Percentiles rank a stretch among this genome's conserved stretches.
phyloP scores from a whole-genome alignment of 2,888 invertebrate genomes.

The Lepidochitona cinerea region DNA sequence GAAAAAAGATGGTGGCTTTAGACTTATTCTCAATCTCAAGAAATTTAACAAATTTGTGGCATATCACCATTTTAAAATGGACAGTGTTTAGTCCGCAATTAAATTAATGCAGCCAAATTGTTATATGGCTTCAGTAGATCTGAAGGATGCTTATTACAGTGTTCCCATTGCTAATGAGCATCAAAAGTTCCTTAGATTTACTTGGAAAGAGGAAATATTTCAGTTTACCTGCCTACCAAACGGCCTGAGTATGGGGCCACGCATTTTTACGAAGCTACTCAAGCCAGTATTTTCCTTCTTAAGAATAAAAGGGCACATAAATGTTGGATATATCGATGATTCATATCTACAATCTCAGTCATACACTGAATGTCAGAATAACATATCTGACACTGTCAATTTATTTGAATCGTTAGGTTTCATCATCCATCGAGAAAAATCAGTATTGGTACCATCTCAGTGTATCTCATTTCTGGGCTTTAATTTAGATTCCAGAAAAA shows the following conservation, averaged over 20 bases:
- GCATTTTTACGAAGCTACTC: slow-evolving; percentile 33
- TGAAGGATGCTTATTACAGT: slow-evolving; percentile 32
- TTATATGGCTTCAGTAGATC: slow-evolving; percentile 25
- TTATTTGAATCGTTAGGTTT: slow-evolving; percentile 13
- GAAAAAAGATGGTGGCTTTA: slow-evolving; percentile 9
- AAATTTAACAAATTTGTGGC: slow-evolving; percentile 14
- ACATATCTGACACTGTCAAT: slow-evolving; percentile 7
- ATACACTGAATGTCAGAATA: neutral
- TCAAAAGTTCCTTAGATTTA: slow-evolving; percentile 29
- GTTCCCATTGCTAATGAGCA: slow-evolving; percentile 14
- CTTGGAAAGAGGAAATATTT: slow-evolving; percentile 21
- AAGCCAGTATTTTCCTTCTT: slow-evolving; percentile 29
- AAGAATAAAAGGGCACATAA: slow-evolving; percentile 21
- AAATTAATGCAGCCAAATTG: slow-evolving; percentile 20
- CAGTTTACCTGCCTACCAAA: slow-evolving; percentile 29
- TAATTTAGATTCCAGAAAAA: slow-evolving; percentile 20
- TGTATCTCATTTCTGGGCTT: slow-evolving; percentile 27
- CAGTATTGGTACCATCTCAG: slow-evolving; percentile 24
- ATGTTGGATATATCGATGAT: slow-evolving; percentile 22
- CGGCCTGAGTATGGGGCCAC: slow-evolving; percentile 26
- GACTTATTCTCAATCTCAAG: slow-evolving; percentile 15
- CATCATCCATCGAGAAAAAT: slow-evolving; percentile 25
- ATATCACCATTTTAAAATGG: slow-evolving; percentile 25
- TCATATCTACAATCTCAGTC: slow-evolving; percentile 11
- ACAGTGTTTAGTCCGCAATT: slow-evolving; percentile 26